Base-by-base conservation (phyloP, 2,113 vertebrate species). In the Dromaius novaehollandiae region DNA sequence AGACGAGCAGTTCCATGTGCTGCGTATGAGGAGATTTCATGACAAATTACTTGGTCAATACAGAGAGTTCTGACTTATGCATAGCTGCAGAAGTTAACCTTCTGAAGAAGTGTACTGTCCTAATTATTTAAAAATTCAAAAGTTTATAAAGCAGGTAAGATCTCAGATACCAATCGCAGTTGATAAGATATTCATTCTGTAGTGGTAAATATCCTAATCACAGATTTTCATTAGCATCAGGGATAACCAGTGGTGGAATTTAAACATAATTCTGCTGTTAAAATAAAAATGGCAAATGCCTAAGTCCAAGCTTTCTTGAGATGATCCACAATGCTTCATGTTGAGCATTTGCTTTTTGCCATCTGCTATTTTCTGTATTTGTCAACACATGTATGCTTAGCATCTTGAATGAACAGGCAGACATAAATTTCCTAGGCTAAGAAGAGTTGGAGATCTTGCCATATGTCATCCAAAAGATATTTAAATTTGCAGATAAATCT, bases 311-410 rank as follows among this genome's bases (percentile, higher is more conserved):
- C 22, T 46, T 80, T 66, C 74, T 89, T 89, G 6, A 5, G 7
- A 42, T 13, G 42, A 80, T 95, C 36, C 65, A 63, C 71, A 76
- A 0, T 93, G 81, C 63, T 93, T 76, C n/a, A 17, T 13, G 28
- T 36, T 85, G 84, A 95, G 68, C 91, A 65, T 95, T 96, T 95
- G 66, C 70, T 85, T 95, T 96, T 82, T 95, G 92, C 91, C 94
- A 95, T 97, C 94, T 96, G 89, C 58, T 96, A 15, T 97, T 85
- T 95, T 87, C 74, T 92, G 28, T 88, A 7, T 97, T 96, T 93
- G 89, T 95, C 83, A 89, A 88, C 89, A 91, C 89, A 5, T 66
- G 69, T 61, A 40, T 55, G 32, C 61, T 82, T 25, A 89, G 70
- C 63, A 82, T 96, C 84, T 61, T 89, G 86, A 92, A 82, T 32